phyloP scores from a whole-genome alignment of 2,888 invertebrate genomes.

The Acrobasis consociella region DNA sequence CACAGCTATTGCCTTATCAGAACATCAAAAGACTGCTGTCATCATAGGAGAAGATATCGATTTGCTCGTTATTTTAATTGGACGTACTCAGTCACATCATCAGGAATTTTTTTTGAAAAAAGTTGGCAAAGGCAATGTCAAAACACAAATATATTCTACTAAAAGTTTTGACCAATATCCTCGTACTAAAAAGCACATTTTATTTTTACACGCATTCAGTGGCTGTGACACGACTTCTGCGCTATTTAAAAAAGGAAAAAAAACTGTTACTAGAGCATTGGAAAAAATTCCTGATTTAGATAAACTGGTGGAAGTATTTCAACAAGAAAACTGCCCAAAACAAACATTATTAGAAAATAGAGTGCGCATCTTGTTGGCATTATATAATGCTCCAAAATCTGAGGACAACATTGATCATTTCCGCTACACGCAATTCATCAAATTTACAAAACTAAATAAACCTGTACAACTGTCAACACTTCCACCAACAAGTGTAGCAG shows the following conservation, averaged over 20 bases:
- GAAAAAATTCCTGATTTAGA: constrained; percentile 37
- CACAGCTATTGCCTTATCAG: too few species aligned
- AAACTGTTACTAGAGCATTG: constrained; percentile 35
- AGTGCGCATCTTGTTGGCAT: constrained; percentile 42
- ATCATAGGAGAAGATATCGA: too few species aligned
- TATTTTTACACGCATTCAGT: constrained; percentile 40
- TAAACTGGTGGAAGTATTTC: constrained; percentile 36
- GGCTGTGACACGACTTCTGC: constrained; percentile 42
- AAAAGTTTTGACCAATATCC: constrained; percentile 50
- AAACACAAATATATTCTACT: constrained; percentile 47
- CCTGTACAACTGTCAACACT: constrained; percentile 46
- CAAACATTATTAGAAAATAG: constrained; percentile 42
- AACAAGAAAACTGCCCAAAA: constrained; percentile 49
- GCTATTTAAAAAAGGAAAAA: constrained; percentile 40
- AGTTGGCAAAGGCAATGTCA: constrained; percentile 50
- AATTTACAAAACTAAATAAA: constrained; percentile 47
- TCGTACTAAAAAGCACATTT: constrained; percentile 37
- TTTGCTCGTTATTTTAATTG: constrained; percentile 53
- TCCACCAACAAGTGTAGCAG: constrained; percentile 44
- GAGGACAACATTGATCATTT: constrained; percentile 35
- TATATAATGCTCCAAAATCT: constrained; percentile 50
- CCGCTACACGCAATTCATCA: constrained; percentile 39
- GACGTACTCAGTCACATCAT: constrained; percentile 48
- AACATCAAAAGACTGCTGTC: too few species aligned
- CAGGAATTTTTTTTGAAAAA: constrained; percentile 51